Evolutionary conservation across 2,888 invertebrate species (phyloP), one percentile per base, ranked within the genome.

Genomic region (Cerceris ruficornis): DNA sequence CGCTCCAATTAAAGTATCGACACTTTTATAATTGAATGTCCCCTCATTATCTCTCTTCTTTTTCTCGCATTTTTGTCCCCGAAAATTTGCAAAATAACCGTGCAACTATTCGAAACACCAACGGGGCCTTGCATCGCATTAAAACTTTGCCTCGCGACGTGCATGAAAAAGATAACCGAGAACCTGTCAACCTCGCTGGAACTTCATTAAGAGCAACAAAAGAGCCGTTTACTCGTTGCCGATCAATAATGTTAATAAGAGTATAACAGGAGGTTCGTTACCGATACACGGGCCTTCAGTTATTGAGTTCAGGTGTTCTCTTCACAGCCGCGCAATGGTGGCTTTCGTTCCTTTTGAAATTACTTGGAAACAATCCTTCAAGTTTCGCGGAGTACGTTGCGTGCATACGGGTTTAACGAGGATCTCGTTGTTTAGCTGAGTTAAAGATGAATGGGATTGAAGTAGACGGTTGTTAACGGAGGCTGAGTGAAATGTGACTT

Each of bases 161-260:
- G 28, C 4, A 28, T 28, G 28, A 28, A 28, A 28, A 28, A 28
- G 28, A 28, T 28, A n/a, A 9, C 1, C 6, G 50, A 39, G 59
- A 68, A 61, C 42, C 70, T 76, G 77, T 76, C 77, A 68, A 76
- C 59, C 75, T 67, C 68, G 58, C 68, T 68, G 68, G 70, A 83
- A 80, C 74, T 85, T 83, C 81, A 67, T 85, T 85, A 85, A 73
- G 64, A 71, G 70, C 69, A 77, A 85, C 80, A 85, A 85, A 76
- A 69, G 72, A 68, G 59, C 66, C 58, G 60, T 55, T 75, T 46
- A 67, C 52, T n/a, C 2, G 6, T 41, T 17, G 14, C 7, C 75
- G 77, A 81, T 85, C 81, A 73, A 83, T 85, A 75, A 81, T 75
- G 69, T 78, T 78, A 76, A 83, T 78, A 83, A 80, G 68, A 55